These are phyloP conservation scores for Anhinga anhinga DNA, from an alignment of 2,113 vertebrate species.

Conservation along the genomic window DNA sequence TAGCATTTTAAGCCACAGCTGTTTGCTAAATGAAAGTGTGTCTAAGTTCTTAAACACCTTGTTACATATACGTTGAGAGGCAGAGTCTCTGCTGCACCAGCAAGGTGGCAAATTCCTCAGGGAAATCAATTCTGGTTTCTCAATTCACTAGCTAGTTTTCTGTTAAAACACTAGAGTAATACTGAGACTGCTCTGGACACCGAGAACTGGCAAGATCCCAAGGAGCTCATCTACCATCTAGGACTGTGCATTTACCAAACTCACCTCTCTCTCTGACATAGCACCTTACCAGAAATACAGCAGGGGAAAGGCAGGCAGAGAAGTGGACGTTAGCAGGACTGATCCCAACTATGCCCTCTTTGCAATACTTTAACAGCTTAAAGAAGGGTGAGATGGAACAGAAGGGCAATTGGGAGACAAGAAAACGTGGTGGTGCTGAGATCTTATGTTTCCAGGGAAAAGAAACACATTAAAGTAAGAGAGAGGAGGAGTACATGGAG, in stretches of 20 bases:
- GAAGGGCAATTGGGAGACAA: neutral
- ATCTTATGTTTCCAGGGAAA: neutral
- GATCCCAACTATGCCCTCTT: neutral
- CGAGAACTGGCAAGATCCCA: neutral
- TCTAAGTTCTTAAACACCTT: slow-evolving; percentile 42
- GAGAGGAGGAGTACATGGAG: neutral
- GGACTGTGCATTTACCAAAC: neutral
- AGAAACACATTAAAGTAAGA: neutral
- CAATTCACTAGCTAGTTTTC: slow-evolving; percentile 29
- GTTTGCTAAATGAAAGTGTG: slow-evolving; percentile 43
- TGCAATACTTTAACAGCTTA: neutral
- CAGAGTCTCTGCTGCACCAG: neutral
- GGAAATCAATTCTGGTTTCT: slow-evolving; percentile 40
- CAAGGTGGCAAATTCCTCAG: slow-evolving; percentile 42
- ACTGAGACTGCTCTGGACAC: neutral
- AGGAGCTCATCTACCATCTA: neutral
- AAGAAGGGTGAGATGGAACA: neutral
- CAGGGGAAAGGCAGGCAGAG: neutral
- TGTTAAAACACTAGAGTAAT: neutral
- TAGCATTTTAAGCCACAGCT: slow-evolving; percentile 31
- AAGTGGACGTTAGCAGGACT: neutral
- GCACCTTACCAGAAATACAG: neutral
- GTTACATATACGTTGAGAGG: neutral
- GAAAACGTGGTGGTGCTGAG: neutral
- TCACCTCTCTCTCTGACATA: neutral